Percentiles rank a stretch among this genome's conserved stretches.
Evolutionary conservation across 2,888 invertebrate species (phyloP).

Genomic region (Sthenelais limicola): DNA sequence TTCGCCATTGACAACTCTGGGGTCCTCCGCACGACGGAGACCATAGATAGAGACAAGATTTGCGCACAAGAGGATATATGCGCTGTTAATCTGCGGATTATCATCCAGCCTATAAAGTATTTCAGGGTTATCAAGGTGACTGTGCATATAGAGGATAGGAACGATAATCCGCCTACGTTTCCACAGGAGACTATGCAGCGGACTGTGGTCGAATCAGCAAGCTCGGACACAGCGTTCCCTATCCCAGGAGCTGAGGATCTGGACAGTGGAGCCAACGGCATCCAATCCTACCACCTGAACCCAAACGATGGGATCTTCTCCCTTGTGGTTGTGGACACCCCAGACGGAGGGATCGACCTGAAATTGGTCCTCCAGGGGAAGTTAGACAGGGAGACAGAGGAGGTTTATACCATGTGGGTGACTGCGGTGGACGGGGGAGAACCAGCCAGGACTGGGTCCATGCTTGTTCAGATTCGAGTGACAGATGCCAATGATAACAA

Average conservation of each 20-base stretch:
- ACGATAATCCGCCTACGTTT: conserved; percentile 66
- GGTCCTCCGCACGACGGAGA: conserved; percentile 43
- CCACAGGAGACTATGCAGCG: conserved; percentile 41
- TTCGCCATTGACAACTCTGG: conserved; percentile 45
- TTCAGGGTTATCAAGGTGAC: conserved; percentile 57
- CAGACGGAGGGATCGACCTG: conserved; percentile 46
- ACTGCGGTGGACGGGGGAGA: conserved; percentile 49
- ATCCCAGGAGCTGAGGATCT: conserved; percentile 49
- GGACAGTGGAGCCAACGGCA: conserved; percentile 46
- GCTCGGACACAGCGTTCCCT: conserved; percentile 41
- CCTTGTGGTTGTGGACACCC: conserved; percentile 43
- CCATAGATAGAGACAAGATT: conserved; percentile 47
- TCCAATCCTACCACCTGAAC: conserved; percentile 45
- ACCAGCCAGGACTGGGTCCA: conserved; percentile 47
- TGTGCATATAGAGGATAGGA: conserved; percentile 64
- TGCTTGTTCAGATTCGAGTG: conserved; percentile 42
- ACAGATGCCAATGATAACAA: conserved; percentile 59
- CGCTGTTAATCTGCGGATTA: conserved; percentile 44
- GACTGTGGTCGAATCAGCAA: conserved; percentile 44
- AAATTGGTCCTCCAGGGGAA: conserved; percentile 41
- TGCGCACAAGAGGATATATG: conserved; percentile 52
- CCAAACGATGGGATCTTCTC: conserved; percentile 41
- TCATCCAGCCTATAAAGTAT: conserved; percentile 49
- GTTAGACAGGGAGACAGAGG: conserved; percentile 47
- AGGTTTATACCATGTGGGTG: conserved; percentile 44